Conservation (phyloP, 2,888 invertebrate genomes). For the Melieria crassipennis region DNA sequence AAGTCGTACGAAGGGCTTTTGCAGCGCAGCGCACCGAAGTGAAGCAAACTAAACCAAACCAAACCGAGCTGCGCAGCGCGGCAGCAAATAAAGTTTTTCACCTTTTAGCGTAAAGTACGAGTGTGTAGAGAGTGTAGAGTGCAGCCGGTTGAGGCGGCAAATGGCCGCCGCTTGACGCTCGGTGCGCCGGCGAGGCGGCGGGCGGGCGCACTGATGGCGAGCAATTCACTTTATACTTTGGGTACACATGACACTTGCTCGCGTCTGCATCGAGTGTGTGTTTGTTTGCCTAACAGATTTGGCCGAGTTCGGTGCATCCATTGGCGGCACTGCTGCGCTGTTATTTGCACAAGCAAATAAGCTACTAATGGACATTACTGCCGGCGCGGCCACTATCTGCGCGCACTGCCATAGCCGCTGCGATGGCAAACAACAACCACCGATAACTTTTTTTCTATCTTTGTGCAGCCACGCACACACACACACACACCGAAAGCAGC, state of each 20-base stretch:
- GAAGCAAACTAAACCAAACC: not conserved
- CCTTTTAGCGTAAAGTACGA: not conserved
- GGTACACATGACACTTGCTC: conserved; percentile 3
- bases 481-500: no score
- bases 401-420: no score
- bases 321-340: not conserved
- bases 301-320: not conserved
- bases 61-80: not conserved
- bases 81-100: conserved; percentile 8
- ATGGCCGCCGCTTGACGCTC: not conserved
- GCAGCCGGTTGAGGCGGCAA: not conserved
- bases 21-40: no score
- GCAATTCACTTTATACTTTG: conserved; percentile 23
- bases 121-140: not conserved
- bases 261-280: not conserved
- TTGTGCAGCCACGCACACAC: no score
- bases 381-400: no score
- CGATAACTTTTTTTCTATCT: no score
- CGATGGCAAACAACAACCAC: no score
- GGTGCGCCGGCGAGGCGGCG: conserved; percentile 5
- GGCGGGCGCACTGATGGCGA: conserved; percentile 14
- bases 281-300: conserved; percentile 4
- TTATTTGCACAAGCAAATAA: conserved; percentile 31
- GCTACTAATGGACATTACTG: conserved; percentile 28
- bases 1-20: no score